These are phyloP conservation scores for Lophius piscatorius DNA, from an alignment of 2,113 vertebrate species.

Conservation along the genomic window DNA sequence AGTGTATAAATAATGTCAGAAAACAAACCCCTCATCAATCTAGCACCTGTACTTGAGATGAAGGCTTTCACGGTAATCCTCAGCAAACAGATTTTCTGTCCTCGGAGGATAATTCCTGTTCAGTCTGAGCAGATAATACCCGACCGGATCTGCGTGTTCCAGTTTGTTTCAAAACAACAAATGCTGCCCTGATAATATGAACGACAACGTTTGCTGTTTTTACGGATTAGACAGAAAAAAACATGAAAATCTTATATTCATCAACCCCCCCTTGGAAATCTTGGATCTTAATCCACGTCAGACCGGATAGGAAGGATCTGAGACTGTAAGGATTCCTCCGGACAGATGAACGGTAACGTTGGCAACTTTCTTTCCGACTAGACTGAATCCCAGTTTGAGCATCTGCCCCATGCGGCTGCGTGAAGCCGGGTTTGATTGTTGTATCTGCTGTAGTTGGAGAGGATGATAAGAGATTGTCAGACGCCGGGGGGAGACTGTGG, in stretches of 20 bases:
- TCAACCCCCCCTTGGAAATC: no score
- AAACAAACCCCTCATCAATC: neutral
- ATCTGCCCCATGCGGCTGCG: slow-evolving; percentile 5
- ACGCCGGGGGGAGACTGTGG: slow-evolving; percentile 42
- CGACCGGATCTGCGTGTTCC: neutral
- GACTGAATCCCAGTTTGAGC: slow-evolving; percentile 3
- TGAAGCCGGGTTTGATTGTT: slow-evolving; percentile 28
- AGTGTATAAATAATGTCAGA: neutral
- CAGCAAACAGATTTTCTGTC: slow-evolving; percentile 6
- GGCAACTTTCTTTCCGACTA: no score
- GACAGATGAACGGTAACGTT: no score
- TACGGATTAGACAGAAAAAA: no score
- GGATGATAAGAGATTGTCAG: slow-evolving; percentile 38
- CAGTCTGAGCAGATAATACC: slow-evolving; percentile 1
- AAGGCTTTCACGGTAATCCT: slow-evolving; percentile 7
- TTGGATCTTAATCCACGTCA: no score
- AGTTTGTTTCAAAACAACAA: slow-evolving; percentile 20
- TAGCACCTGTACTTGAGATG: slow-evolving; percentile 4
- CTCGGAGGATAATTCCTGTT: slow-evolving; percentile 9
- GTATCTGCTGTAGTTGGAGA: slow-evolving; percentile 36
- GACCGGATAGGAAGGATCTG: no score
- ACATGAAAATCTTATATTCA: no score
- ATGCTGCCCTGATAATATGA: neutral
- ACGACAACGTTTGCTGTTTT: neutral
- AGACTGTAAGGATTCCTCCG: no score